These are phyloP conservation scores for Solea senegalensis DNA, from an alignment of 2,113 vertebrate species.

Conservation along the genomic window DNA sequence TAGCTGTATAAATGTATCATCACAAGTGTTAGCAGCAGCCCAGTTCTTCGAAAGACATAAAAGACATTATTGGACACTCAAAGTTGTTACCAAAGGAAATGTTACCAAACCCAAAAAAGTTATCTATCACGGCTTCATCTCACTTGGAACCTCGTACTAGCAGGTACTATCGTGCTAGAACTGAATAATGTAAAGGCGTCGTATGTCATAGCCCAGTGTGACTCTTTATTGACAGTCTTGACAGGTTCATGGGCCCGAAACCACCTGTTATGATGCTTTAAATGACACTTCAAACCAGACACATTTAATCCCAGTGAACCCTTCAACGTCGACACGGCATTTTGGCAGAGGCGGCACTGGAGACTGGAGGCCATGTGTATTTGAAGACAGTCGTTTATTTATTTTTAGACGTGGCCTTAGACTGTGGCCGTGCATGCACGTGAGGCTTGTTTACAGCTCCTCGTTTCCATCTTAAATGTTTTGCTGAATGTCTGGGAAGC, in stretches of 20 bases:
- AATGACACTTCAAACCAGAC: slow-evolving; percentile 38
- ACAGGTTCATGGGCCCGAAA: neutral
- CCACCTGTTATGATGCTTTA: slow-evolving; percentile 46
- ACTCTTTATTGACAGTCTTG: slow-evolving; percentile 21
- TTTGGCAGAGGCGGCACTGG: neutral
- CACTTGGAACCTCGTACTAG: no score
- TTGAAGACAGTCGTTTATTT: slow-evolving; percentile 58
- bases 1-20: no score
- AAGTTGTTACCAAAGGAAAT: no score
- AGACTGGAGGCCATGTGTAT: slow-evolving; percentile 49
- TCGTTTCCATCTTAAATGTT: neutral
- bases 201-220: slow-evolving; percentile 16
- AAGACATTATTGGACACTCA: no score
- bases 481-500: neutral
- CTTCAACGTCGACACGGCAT: slow-evolving; percentile 8
- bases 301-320: slow-evolving; percentile 21
- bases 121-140: neutral
- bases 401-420: slow-evolving; percentile 62
- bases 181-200: neutral
- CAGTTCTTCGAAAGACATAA: no score
- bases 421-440: neutral
- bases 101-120: no score
- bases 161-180: no score
- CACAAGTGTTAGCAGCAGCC: no score
- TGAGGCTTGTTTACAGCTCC: slow-evolving; percentile 47